A percentile compares a stretch with the other conserved stretches of the same genome.
These are phyloP conservation scores for Euproctis similis DNA, from an alignment of 2,888 invertebrate genomes.

Conservation along the genomic window DNA sequence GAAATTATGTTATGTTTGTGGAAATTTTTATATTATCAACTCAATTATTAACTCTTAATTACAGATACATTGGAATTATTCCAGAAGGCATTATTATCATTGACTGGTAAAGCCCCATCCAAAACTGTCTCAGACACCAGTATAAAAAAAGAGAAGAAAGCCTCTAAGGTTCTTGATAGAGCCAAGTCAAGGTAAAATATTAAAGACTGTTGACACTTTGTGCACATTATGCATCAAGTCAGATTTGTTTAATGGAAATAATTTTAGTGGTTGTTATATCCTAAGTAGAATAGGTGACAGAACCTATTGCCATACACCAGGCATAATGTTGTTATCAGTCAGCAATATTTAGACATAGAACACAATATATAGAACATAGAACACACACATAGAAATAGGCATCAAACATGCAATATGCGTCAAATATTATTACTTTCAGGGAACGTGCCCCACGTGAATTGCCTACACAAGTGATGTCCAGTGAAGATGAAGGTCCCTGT, in stretches of 20 bases:
- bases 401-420: background rate
- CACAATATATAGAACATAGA: background rate
- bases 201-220: no score
- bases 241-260: no score
- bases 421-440: constrained; percentile 43
- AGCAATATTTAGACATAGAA: no score
- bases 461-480: constrained; percentile 62
- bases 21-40: no score
- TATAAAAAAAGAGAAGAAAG: constrained; percentile 45
- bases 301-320: no score
- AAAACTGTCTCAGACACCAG: constrained; percentile 42
- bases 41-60: no score
- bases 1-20: no score
- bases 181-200: constrained; percentile 70
- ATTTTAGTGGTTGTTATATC: no score
- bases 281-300: no score
- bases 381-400: background rate
- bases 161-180: constrained; percentile 68
- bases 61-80: constrained; percentile 73
- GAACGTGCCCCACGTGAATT: constrained; percentile 73
- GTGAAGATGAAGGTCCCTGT: constrained; percentile 68
- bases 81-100: constrained; percentile 54
- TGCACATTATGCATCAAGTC: no score
- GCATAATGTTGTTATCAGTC: no score
- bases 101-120: constrained; percentile 29